phyloP scores from a whole-genome alignment of 92 coral and sea anemone genomes.

The Phymanthus crucifer region DNA sequence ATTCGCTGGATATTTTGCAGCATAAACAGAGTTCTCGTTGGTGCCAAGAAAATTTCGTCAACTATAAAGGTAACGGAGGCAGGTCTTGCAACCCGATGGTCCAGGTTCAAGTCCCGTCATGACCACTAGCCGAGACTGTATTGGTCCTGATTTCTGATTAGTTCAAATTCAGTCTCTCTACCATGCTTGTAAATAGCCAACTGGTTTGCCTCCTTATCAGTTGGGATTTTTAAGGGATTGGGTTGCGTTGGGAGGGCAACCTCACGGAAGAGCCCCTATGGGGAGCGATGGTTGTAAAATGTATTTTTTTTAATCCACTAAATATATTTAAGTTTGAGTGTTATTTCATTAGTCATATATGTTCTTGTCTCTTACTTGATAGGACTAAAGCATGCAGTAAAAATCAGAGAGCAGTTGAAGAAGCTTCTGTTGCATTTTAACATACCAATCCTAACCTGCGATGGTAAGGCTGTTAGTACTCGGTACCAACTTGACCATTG shows the following conservation, averaged over 20 bases:
- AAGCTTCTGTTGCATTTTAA: conserved; percentile 76
- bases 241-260: too few relatives aligned
- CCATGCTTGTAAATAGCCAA: too few relatives aligned
- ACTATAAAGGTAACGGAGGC: conserved; percentile 93
- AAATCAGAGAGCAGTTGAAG: conserved; percentile 91
- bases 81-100: too few relatives aligned
- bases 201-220: too few relatives aligned
- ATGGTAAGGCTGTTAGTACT: conserved; percentile 48
- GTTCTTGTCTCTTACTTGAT: background rate
- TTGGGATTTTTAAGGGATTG: too few relatives aligned
- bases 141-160: too few relatives aligned
- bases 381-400: conserved; percentile 91
- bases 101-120: too few relatives aligned
- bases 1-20: conserved; percentile 24
- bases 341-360: background rate
- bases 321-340: background rate
- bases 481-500: background rate
- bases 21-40: conserved; percentile 91
- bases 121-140: too few relatives aligned
- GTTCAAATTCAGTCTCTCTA: too few relatives aligned
- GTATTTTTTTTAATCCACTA: too few relatives aligned
- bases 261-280: too few relatives aligned
- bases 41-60: conserved; percentile 94
- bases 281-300: too few relatives aligned
- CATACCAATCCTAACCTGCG: conserved; percentile 77